Evolutionary conservation across 2,888 invertebrate species (phyloP).

Genomic region (Hymenopus coronatus): DNA sequence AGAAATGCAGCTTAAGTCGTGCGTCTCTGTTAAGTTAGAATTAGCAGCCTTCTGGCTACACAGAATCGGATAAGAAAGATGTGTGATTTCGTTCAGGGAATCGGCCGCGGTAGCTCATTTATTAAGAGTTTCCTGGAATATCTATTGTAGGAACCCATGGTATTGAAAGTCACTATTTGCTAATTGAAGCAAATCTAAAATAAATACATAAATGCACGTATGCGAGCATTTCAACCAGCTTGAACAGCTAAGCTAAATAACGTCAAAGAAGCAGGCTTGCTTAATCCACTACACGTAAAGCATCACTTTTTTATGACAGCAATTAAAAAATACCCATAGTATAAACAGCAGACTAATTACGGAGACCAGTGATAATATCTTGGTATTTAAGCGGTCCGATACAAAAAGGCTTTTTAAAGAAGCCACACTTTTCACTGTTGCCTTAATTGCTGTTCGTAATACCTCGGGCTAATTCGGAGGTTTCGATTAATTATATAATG

Average conservation of each 20-base stretch:
- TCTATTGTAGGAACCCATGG: too few species aligned
- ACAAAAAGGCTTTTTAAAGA: background rate
- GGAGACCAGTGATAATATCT: background rate
- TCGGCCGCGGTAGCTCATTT: too few species aligned
- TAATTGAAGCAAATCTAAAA: too few species aligned
- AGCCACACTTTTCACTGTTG: background rate
- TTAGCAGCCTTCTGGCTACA: too few species aligned
- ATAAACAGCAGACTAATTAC: background rate
- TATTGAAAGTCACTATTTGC: too few species aligned
- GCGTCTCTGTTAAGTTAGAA: too few species aligned
- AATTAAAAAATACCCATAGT: background rate
- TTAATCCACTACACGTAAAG: background rate
- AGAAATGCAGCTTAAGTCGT: too few species aligned
- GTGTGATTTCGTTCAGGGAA: too few species aligned
- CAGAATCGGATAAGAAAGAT: too few species aligned
- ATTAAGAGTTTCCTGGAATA: too few species aligned
- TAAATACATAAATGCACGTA: too few species aligned
- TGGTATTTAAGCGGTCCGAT: background rate
- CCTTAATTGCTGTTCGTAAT: background rate
- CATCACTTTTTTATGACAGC: background rate
- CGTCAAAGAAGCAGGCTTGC: background rate
- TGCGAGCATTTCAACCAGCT: too few species aligned
- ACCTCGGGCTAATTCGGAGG: background rate
- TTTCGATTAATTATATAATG: background rate
- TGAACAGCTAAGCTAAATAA: background rate